These are phyloP conservation scores for Platysternon megacephalum DNA, from an alignment of 2,113 vertebrate genomes.

Conservation along the genomic window DNA sequence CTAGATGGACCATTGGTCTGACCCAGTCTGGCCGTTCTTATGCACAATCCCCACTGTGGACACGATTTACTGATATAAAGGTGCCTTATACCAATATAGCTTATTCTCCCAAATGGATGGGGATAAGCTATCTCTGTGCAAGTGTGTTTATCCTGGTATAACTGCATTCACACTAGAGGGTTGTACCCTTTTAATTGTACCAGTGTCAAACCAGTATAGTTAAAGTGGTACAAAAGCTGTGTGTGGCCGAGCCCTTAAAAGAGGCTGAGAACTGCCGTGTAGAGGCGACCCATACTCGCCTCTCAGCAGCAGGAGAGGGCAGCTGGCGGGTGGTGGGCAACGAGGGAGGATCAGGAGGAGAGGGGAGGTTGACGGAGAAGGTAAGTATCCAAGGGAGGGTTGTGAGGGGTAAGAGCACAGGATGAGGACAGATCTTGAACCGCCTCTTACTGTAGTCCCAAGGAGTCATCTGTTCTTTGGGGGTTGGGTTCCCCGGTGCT, in stretches of 20 bases:
- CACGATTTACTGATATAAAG: no score
- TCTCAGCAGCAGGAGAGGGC: no score
- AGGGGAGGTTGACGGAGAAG: not conserved
- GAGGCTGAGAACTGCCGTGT: not conserved
- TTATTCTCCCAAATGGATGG: no score
- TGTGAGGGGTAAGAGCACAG: not conserved
- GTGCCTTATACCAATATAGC: no score
- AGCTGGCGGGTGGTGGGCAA: accelerated
- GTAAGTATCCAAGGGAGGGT: conserved; percentile 15
- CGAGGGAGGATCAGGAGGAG: not conserved
- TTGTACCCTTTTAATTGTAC: accelerated
- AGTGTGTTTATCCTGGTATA: accelerated
- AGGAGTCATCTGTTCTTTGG: accelerated
- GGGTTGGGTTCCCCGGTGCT: not conserved
- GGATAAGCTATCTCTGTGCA: no score
- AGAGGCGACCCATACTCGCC: not conserved
- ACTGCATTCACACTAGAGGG: not conserved
- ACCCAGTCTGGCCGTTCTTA: no score
- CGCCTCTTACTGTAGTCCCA: not conserved
- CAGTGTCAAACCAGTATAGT: not conserved
- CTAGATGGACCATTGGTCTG: no score
- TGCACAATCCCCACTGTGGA: no score
- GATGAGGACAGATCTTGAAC: not conserved
- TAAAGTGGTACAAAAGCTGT: not conserved
- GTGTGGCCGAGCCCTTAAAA: accelerated